phyloP scores from a whole-genome alignment of 2,113 vertebrate genomes.

The Chelonoidis abingdonii region DNA sequence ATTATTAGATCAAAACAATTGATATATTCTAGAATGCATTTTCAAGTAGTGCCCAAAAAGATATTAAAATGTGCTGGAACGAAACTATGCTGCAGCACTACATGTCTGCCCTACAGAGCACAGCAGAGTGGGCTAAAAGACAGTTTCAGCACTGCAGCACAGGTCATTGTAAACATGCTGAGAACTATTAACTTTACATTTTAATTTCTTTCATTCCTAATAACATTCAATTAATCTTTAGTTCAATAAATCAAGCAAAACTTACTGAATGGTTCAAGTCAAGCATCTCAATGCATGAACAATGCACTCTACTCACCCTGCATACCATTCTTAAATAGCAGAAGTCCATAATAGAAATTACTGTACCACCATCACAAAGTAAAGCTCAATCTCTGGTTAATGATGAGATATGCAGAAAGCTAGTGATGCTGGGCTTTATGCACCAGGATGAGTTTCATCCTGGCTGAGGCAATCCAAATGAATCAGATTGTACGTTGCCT shows the following conservation, averaged over 20 bases:
- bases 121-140: not conserved
- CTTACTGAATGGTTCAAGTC: not conserved
- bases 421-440: not conserved
- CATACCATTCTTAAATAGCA: not conserved
- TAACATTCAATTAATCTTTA: not conserved
- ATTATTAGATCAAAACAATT: not conserved
- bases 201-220: not conserved
- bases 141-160: not conserved
- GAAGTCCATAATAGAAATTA: not conserved
- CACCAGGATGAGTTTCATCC: not conserved
- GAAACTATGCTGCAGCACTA: not conserved
- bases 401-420: not conserved
- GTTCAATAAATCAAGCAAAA: constrained; percentile 4
- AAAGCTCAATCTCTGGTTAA: not conserved
- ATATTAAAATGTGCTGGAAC: not conserved
- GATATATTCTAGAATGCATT: not conserved
- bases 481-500: not conserved
- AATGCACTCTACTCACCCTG: not conserved
- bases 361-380: not conserved
- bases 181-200: not conserved
- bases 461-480: constrained; percentile 2
- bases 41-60: not conserved
- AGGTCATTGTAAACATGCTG: not conserved
- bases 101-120: not conserved
- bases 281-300: not conserved